Percentiles rank a stretch among this genome's conserved stretches.
phyloP scores from a whole-genome alignment of 1,140 invertebrate species.

The Sinella curviseta region DNA sequence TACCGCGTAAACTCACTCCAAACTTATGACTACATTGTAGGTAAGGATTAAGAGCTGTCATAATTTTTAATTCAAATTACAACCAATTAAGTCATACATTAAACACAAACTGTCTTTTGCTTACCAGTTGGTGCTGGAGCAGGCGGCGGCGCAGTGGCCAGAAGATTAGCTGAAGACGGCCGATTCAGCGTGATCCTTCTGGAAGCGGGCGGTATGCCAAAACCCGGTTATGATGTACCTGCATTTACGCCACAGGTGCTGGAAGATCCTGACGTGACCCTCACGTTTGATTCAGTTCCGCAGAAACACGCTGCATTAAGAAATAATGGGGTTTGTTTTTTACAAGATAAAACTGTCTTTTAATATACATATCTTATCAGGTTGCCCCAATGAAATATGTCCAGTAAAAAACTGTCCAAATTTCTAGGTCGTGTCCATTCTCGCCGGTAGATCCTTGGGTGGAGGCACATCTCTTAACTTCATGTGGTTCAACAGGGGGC shows the following conservation, averaged over 20 bases:
- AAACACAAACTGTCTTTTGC: no score
- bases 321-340: neutral
- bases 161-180: neutral
- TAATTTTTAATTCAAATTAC: no score
- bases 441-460: neutral
- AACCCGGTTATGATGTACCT: neutral
- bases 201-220: neutral
- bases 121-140: neutral
- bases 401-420: neutral
- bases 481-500: conserved; percentile 15
- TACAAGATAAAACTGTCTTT: neutral
- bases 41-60: no score
- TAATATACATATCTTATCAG: neutral
- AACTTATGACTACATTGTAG: no score
- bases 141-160: neutral
- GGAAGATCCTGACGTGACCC: neutral
- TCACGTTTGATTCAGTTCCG: neutral
- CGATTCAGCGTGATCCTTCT: neutral
- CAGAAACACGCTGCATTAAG: neutral
- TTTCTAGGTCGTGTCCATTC: neutral
- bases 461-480: neutral
- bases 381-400: neutral
- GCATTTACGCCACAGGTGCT: neutral
- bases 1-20: no score
- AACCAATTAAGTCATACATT: no score